Conservation (phyloP, 2,797 vertebrate species). For the Vultur gryphus region DNA sequence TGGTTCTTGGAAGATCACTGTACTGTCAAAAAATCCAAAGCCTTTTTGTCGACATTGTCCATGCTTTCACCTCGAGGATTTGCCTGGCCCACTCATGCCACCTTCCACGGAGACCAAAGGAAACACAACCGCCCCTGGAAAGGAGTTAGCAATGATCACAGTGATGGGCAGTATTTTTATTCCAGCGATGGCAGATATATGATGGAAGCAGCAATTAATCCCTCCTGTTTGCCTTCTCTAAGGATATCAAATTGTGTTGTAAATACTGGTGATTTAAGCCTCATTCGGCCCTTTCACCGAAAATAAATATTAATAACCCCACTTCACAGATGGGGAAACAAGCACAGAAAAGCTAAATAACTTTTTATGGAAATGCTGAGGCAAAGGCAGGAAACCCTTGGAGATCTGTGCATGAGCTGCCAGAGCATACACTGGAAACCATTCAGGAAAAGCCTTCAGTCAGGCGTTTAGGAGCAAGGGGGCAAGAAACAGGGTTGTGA, state of each 20-base stretch:
- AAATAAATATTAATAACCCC: constrained; percentile 9
- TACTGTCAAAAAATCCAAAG: not conserved
- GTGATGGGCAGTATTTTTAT: not conserved
- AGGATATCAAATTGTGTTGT: not conserved
- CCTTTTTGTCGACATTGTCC: not conserved
- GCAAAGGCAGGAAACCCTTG: not conserved
- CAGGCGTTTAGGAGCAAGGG: not conserved
- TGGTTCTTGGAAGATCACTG: constrained; percentile 16
- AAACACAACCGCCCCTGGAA: not conserved
- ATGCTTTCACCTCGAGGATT: not conserved
- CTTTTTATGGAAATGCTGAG: not conserved
- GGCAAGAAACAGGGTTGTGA: constrained; percentile 13
- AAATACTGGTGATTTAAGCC: constrained; percentile 1
- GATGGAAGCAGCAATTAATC: not conserved
- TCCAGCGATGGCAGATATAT: not conserved
- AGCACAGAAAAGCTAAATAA: not conserved
- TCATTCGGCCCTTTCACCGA: not conserved
- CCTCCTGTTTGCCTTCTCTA: not conserved
- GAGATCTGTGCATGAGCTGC: not conserved
- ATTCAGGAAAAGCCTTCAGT: not conserved
- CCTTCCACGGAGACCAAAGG: not conserved
- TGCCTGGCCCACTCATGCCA: not conserved
- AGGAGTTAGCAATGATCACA: not conserved
- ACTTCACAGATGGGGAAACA: not conserved
- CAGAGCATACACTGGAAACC: not conserved